These are phyloP conservation scores for Lochmaea crataegi DNA, from an alignment of 2,888 invertebrate species.

Conservation along the genomic window DNA sequence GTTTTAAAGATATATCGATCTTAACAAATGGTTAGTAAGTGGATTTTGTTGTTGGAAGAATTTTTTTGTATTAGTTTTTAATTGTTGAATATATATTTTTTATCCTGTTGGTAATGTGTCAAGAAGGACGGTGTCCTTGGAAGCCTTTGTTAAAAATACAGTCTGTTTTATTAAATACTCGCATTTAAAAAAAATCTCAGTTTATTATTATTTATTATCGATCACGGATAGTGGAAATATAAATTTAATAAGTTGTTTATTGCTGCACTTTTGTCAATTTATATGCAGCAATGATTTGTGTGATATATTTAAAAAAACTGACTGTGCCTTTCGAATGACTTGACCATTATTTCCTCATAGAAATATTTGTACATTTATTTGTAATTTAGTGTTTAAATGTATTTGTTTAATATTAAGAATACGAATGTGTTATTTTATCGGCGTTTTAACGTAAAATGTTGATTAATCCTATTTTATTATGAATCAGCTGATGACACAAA, in stretches of 20 bases:
- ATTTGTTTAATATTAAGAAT: neutral
- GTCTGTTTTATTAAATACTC: conserved; percentile 5
- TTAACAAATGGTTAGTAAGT: conserved; percentile 5
- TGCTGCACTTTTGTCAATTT: neutral
- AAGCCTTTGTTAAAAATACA: neutral
- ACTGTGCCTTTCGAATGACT: neutral
- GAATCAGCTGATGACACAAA: too few species aligned
- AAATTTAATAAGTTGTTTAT: neutral
- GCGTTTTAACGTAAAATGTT: neutral
- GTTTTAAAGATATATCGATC: conserved; percentile 5
- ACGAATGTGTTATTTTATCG: neutral
- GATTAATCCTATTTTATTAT: too few species aligned
- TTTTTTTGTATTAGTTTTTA: conserved; percentile 17
- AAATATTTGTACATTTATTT: neutral
- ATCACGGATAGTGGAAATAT: neutral
- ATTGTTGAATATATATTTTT: conserved; percentile 19
- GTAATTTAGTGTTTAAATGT: neutral
- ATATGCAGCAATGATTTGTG: neutral
- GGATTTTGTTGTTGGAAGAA: conserved; percentile 20
- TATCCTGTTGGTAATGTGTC: conserved; percentile 6
- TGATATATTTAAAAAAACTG: conserved; percentile 2
- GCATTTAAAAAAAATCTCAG: too few species aligned
- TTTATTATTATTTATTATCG: neutral
- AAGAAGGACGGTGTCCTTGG: neutral
- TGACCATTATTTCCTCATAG: neutral